Evolutionary conservation across 35 echinoderm and acorn worm species (phyloP), one percentile per base, ranked within the genome.

Genomic region (Anneissia japonica): DNA sequence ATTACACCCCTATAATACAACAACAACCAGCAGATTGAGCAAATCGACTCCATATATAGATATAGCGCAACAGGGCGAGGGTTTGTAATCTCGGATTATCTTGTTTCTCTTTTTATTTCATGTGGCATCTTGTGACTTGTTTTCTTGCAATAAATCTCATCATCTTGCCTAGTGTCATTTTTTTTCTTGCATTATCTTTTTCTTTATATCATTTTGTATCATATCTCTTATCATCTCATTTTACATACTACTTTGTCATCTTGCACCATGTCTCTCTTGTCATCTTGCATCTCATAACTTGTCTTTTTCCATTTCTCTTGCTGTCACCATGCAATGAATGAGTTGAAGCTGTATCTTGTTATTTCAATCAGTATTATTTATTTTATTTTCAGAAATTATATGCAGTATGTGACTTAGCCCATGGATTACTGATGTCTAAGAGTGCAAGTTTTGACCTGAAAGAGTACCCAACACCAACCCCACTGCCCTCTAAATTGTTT

Each of bases 351-450:
- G n/a, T n/a, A n/a, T n/a, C n/a, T n/a, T n/a, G n/a, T n/a, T n/a
- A n/a, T n/a, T n/a, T n/a, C n/a, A n/a, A n/a, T n/a, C n/a, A n/a
- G n/a, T n/a, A n/a, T 7, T 79, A n/a, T 45, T 26, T 11, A 34
- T 40, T 39, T 41, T 39, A 30, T 35, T 74, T 21, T 28, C 35
- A 98, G 95, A 98, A 93, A 89, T 78, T 98, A 37, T 98, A 98
- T 89, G 95, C 95, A 29, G 89, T 98, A 23, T 98, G 95, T 89
- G 95, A 98, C 51, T 39, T 98, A 23, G 86, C 83, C 39, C 74
- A 94, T 51, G 89, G 95, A 0, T 87, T 98, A 7, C 75, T 98
- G 3, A 85, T 90, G 75, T 94, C 85, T 55, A 98, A 89, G 82
- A 81, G 88, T 30, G 85, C 91, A 0, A 82, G 77, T 37, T 87